Conservation (phyloP, 92 coral and sea anemone species). For the Blastomussa wellsi region DNA sequence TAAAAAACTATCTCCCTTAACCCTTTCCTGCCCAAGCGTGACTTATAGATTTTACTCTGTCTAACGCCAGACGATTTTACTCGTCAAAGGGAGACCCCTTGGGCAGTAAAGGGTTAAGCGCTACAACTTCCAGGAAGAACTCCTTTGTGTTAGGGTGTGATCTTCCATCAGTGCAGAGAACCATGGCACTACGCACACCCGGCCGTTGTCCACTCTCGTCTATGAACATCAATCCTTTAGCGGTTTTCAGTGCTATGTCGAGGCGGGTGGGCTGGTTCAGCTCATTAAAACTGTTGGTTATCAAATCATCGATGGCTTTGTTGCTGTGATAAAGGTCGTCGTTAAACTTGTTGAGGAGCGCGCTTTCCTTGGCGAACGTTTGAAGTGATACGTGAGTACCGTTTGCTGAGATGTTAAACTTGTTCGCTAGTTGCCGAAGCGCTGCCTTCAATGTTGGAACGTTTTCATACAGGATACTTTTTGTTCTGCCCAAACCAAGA, state of each 20-base stretch:
- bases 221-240: neutral
- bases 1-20: too few relatives aligned
- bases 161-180: constrained; percentile 17
- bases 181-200: neutral
- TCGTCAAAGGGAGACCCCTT: too few relatives aligned
- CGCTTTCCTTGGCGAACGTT: neutral
- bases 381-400: constrained; percentile 1
- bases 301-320: neutral
- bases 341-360: constrained; percentile 15
- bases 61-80: too few relatives aligned
- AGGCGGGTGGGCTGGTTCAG: neutral
- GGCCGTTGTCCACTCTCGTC: neutral
- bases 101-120: too few relatives aligned
- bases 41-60: too few relatives aligned
- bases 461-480: neutral
- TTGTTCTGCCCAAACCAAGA: constrained; percentile 25
- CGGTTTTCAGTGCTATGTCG: neutral
- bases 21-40: too few relatives aligned
- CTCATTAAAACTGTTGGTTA: neutral
- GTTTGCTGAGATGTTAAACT: neutral
- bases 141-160: constrained; percentile 1
- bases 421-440: neutral
- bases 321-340: neutral
- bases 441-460: neutral
- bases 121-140: neutral